Evolutionary conservation across 2,797 vertebrate genomes (phyloP), one percentile per base, ranked within the genome.

Genomic region (Diplodus sargus): DNA sequence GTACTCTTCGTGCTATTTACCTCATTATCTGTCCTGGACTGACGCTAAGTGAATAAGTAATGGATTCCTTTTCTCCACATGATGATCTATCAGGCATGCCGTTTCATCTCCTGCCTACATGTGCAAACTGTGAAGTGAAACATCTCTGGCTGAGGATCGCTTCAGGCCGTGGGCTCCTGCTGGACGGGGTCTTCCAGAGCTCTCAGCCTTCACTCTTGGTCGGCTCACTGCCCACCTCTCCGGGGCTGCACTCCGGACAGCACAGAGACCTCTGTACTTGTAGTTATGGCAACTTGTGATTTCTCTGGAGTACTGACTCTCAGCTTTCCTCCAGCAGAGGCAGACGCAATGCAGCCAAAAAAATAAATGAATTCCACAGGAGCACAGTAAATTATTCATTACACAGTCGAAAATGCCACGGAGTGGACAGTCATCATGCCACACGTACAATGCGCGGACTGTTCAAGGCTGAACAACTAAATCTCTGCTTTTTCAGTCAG

Each of bases 241-340:
- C 60, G 20, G 85, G 86, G 86, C 87, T 65, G 52, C 63, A 48
- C 81, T 76, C 75, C 23, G 75, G 78, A 84, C 83, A 18, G 49
- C 78, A 74, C 78, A 42, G 67, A 87, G 76, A 83, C 87, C 82
- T 76, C 72, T 43, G 80, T 76, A 85, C 85, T 85, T 87, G 90
- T 82, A 86, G 85, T 89, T 85, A 85, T 87, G 84, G 81, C 82
- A 89, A 90, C 90, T 85, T 87, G 81, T 82, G 85, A 90, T 91
- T 90, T 84, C 88, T 87, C 85, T 76, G 70, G 89, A 85, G 91
- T n/a, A 69, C 73, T 20, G 58, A 73, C 82, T 85, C 79, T 51
- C 53, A 39, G 85, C 70, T 77, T 85, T 72, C 76, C 76, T 83
- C 63, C 74, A n/a, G 79, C 74, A 76, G 56, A 88, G 68, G 79